Percentiles rank a stretch among this genome's conserved stretches.
These are phyloP conservation scores for Lepidochrysops patricia DNA, from an alignment of 2,888 invertebrate species.

Conservation along the genomic window DNA sequence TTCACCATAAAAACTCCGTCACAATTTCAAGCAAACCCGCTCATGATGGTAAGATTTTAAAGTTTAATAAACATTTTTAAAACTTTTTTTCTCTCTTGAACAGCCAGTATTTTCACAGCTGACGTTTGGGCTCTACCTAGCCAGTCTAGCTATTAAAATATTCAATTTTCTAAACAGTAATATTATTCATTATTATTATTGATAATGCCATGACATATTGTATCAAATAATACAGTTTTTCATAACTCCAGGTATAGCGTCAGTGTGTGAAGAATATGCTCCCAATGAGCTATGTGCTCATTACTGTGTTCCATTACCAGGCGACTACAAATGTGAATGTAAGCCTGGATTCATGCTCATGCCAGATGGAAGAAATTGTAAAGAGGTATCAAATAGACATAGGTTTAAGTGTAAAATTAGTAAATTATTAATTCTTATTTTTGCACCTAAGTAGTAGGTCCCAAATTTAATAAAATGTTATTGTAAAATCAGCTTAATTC, in stretches of 20 bases:
- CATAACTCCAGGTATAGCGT: conserved; percentile 19
- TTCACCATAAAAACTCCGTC: background rate
- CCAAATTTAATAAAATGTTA: no score
- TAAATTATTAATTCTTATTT: no score
- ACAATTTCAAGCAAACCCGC: conserved; percentile 15
- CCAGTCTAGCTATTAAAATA: no score
- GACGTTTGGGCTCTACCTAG: no score
- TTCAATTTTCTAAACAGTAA: no score
- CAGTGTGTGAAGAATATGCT: conserved; percentile 54
- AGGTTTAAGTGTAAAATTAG: background rate
- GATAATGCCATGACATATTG: no score
- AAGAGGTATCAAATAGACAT: conserved; percentile 40
- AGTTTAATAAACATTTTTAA: no score
- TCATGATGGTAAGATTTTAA: conserved; percentile 19
- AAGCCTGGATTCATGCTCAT: conserved; percentile 79
- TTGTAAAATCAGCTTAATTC: no score
- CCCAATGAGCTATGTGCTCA: conserved; percentile 81
- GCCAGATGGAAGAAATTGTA: conserved; percentile 82
- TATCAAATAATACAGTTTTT: no score
- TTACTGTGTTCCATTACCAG: conserved; percentile 82
- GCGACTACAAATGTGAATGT: conserved; percentile 82
- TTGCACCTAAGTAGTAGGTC: no score
- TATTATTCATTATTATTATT: no score
- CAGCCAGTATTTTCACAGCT: no score
- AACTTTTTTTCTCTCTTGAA: background rate